phyloP scores from a whole-genome alignment of 2,797 vertebrate genomes.

The Dendrocincla fuliginosa region DNA sequence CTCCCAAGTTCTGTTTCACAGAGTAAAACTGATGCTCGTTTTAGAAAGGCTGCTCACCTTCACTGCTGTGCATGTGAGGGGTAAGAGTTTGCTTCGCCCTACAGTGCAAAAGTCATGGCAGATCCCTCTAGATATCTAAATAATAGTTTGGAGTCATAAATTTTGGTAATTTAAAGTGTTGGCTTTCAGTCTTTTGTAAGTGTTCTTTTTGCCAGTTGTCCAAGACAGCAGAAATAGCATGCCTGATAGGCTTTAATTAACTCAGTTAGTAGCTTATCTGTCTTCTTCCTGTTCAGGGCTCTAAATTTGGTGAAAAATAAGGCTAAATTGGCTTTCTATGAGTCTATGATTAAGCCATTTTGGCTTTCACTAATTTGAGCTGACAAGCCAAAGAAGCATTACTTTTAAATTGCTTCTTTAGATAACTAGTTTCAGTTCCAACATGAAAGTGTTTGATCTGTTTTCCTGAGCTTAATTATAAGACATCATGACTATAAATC shows the following conservation, averaged over 20 bases:
- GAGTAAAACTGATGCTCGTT: neutral
- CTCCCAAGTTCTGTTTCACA: neutral
- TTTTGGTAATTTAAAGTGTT: neutral
- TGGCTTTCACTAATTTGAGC: conserved; percentile 45
- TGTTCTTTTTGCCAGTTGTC: neutral
- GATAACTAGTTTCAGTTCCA: conserved; percentile 35
- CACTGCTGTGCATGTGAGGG: neutral
- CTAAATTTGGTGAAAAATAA: conserved; percentile 58
- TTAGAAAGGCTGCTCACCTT: neutral
- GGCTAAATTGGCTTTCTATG: conserved; percentile 47
- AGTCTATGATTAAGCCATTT: conserved; percentile 39
- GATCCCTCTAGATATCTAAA: neutral
- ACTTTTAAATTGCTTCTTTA: conserved; percentile 65
- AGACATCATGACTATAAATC: neutral
- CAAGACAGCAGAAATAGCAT: neutral
- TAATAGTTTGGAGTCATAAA: neutral
- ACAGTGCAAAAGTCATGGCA: neutral
- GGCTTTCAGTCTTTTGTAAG: neutral
- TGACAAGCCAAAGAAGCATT: conserved; percentile 66
- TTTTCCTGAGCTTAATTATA: conserved; percentile 42
- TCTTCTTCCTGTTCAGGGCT: conserved; percentile 30
- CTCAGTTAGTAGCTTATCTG: conserved; percentile 31
- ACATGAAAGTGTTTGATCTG: conserved; percentile 45
- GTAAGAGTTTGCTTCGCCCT: neutral
- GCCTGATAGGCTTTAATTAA: conserved; percentile 42